Base-by-base conservation (phyloP, 23 tunicate genomes). In the Ascidia mentula region DNA sequence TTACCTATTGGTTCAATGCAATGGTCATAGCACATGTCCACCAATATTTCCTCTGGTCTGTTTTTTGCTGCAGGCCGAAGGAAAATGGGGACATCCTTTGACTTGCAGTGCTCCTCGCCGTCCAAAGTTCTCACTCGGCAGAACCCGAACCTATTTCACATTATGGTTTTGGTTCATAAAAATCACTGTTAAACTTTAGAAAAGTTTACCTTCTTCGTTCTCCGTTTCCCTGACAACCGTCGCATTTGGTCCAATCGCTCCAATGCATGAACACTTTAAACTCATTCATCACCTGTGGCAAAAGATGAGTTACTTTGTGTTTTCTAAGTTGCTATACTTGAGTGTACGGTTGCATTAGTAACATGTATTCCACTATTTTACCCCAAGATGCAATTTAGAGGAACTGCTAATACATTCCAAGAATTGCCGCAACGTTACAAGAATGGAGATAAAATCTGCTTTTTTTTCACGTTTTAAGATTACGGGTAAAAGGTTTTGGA, bases 131-230 rank as follows among this genome's bases (percentile, higher is more conserved):
- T 79, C 24, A 86, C 90, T 34, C 72, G 79, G 38, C 90, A 86
- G 73, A 86, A 86, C 37, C 90, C 90, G 59, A 79, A 86, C 38
- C 89, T 85, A 60, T n/a, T n/a, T n/a, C n/a, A n/a, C n/a, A n/a
- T n/a, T n/a, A n/a, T n/a, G n/a, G n/a, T n/a, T n/a, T n/a, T n/a
- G n/a, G n/a, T n/a, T n/a, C n/a, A n/a, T n/a, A n/a, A n/a, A n/a
- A n/a, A n/a, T n/a, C n/a, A n/a, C n/a, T n/a, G n/a, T n/a, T n/a
- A n/a, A n/a, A n/a, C n/a, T n/a, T n/a, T n/a, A n/a, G n/a, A n/a
- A n/a, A n/a, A n/a, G n/a, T 72, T 13, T 70, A 85, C 90, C 74
- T 79, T 59, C 84, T 72, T 38, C 90, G 42, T 72, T 86, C 90
- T 35, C 90, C 90, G 17, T 73, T 73, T 20, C 90, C 90, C 34